phyloP scores from a whole-genome alignment of 2,113 vertebrate species.

The Microcebus griseorufus region DNA sequence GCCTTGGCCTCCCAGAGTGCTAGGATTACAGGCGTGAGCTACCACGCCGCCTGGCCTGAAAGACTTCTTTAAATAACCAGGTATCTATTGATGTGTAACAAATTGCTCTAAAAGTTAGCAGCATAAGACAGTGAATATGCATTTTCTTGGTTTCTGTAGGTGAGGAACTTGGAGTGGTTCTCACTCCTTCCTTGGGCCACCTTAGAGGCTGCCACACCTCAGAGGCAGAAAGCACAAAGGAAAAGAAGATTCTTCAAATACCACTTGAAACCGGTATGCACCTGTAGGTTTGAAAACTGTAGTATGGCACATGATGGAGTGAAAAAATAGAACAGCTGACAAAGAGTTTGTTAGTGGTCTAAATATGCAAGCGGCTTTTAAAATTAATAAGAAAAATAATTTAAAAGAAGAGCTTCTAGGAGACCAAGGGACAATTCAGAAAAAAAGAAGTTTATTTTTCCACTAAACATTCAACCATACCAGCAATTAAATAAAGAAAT shows the following conservation, averaged over 20 bases:
- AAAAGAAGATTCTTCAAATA: not conserved
- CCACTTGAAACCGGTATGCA: not conserved
- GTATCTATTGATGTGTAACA: not conserved
- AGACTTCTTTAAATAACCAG: not conserved
- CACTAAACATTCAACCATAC: not conserved
- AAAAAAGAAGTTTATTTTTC: not conserved
- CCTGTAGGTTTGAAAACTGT: not conserved
- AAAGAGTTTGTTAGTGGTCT: not conserved
- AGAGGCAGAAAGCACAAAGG: not conserved
- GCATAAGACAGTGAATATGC: too few species aligned
- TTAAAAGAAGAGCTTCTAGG: not conserved
- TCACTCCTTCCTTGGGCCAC: not conserved
- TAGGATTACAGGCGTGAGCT: too few species aligned
- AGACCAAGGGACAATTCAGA: not conserved
- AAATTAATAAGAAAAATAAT: not conserved
- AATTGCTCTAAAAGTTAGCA: not conserved
- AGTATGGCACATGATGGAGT: too few species aligned
- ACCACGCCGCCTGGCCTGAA: not conserved
- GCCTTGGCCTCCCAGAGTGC: too few species aligned
- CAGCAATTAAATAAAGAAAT: not conserved
- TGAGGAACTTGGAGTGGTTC: rapidly evolving
- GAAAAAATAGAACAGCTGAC: not conserved
- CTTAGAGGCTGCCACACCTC: not conserved
- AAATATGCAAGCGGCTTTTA: not conserved
- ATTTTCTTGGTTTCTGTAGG: not conserved